Evolutionary conservation across 2,888 invertebrate species (phyloP).

Genomic region (Dromius quadrimaculatus): DNA sequence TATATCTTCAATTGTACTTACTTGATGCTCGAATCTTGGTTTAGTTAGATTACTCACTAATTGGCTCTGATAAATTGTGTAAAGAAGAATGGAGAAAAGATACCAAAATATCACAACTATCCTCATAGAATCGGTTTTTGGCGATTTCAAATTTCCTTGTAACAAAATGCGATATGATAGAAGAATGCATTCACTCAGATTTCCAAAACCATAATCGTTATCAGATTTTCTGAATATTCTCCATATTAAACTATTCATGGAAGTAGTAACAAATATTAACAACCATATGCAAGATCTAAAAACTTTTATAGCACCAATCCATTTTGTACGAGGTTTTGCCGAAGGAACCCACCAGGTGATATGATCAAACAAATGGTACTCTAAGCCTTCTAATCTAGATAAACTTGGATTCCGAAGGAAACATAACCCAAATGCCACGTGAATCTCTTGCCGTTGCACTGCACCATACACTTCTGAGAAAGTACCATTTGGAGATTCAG

Average conservation of each 20-base stretch:
- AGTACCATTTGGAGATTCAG: conserved; percentile 63
- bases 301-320: not conserved
- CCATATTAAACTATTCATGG: conserved; percentile 1
- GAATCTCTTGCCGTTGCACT: conserved; percentile 65
- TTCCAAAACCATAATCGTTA: not conserved
- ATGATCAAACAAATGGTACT: not conserved
- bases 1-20: conserved; percentile 31
- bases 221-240: not conserved
- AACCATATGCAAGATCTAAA: conserved; percentile 3
- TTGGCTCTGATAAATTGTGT: conserved; percentile 19
- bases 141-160: not conserved
- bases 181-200: not conserved
- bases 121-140: not conserved
- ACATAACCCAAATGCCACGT: conserved; percentile 69
- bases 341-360: conserved; percentile 5
- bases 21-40: conserved; percentile 39
- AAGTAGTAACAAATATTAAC: not conserved
- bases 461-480: conserved; percentile 69
- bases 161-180: not conserved
- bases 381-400: not conserved
- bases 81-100: conserved; percentile 12
- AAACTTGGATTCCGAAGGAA: conserved; percentile 56
- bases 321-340: conserved; percentile 1
- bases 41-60: conserved; percentile 31
- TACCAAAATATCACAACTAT: conserved; percentile 27